phyloP scores from a whole-genome alignment of 2,113 vertebrate genomes.

The Emydocephalus ijimae region DNA sequence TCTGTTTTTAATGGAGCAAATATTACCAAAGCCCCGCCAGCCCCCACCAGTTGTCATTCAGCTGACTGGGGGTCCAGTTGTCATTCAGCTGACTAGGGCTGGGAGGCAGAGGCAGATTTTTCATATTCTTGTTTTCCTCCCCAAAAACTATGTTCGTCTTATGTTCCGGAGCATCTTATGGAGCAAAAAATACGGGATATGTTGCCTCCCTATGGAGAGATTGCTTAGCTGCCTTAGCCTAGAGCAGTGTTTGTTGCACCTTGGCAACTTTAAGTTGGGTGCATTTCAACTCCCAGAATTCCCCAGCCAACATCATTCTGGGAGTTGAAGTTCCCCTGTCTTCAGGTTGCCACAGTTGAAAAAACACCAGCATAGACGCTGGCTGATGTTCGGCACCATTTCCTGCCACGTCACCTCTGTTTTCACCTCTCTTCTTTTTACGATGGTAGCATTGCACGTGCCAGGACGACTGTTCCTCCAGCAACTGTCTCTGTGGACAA shows the following conservation, averaged over 20 bases:
- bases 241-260: background rate
- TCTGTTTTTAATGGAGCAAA: too few relatives aligned
- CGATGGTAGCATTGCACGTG: constrained; percentile 81
- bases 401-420: background rate
- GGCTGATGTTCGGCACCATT: background rate
- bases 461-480: constrained; percentile 88
- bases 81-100: too few relatives aligned
- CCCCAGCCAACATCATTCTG: background rate
- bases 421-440: too few relatives aligned
- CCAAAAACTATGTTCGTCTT: too few relatives aligned
- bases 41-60: too few relatives aligned
- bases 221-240: background rate
- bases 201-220: background rate
- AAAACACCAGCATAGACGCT: background rate
- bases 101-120: too few relatives aligned
- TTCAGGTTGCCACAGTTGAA: background rate
- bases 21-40: too few relatives aligned
- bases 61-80: too few relatives aligned
- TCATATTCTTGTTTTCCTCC: too few relatives aligned
- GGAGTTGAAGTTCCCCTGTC: background rate
- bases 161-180: too few relatives aligned
- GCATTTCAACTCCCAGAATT: background rate
- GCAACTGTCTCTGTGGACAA: constrained; percentile 91
- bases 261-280: background rate
- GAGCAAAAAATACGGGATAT: background rate